Base-by-base conservation (phyloP, 2,113 vertebrate genomes). In the Etia nguti region DNA sequence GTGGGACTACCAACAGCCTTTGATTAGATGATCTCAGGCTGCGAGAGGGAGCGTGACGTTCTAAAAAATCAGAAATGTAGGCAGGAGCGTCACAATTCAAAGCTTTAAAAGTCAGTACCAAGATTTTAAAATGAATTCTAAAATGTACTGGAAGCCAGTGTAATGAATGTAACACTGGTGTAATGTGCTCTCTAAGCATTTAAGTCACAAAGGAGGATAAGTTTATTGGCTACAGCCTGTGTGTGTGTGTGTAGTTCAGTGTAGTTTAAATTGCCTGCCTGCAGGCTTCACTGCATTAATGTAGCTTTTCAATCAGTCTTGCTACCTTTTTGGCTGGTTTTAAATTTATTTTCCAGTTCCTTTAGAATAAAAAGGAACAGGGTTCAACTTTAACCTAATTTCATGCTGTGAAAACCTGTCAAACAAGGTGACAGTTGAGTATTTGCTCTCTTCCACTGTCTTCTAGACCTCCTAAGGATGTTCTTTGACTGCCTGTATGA, bases 401-500 rank as follows among this genome's bases (percentile, higher is more conserved):
- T 62, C 0, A 0, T 12, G 13, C 4, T 4, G 56, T 38, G 54
- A 31, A 3, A 10, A 15, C 10, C 31, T 50, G 10, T 73, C n/a
- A 20, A 57, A 36, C 52, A 36, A 2, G 26, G 59, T 79, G 52
- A 57, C 83, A 1, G 10, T 15, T 26, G 18, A 80, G 29, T 50
- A 38, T 85, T 56, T 24, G 6, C 81, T 54, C 38, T 80, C 7
- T 55, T 2, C 5, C 4, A 50, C 43, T 50, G 70, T n/a, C 77
- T 48, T 38, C 6, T 92, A 99, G 99, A 99, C 95, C 90, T 99
- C 88, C 95, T 99, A 68, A 97, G 98, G 95, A 99, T 99, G 98
- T 99, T 99, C 94, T 99, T 99, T 24, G 99, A 99, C 90, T 99
- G 97, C 96, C 97, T 99, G 59, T 99, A 99, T 6, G 99, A 99